A percentile compares a stretch with the other conserved stretches of the same genome.
phyloP scores from a whole-genome alignment of 2,888 invertebrate species.

The Geotrupes spiniger region DNA sequence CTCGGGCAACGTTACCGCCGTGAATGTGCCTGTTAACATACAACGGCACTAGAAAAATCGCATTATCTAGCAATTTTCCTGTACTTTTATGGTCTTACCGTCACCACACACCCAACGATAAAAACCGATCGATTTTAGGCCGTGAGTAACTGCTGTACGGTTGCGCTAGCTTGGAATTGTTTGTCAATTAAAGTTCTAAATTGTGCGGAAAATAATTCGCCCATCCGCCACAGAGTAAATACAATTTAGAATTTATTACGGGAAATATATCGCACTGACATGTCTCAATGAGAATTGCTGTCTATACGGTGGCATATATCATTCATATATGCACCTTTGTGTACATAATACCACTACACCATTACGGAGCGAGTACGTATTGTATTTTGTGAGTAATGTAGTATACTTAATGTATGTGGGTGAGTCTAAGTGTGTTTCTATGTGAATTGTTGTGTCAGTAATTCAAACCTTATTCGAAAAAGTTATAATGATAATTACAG shows the following conservation, averaged over 20 bases:
- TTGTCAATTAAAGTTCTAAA: not conserved
- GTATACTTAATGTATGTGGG: not conserved
- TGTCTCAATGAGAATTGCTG: conserved; percentile 17
- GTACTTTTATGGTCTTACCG: no score
- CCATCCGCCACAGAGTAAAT: not conserved
- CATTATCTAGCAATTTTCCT: not conserved
- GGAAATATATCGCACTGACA: conserved; percentile 15
- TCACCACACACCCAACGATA: not conserved
- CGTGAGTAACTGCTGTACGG: not conserved
- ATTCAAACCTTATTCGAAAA: no score
- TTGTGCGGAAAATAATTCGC: not conserved
- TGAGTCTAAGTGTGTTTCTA: no score
- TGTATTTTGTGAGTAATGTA: conserved; percentile 23
- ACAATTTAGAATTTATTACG: conserved; percentile 21
- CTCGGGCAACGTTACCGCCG: not conserved
- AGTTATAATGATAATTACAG: no score
- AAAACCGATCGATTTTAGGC: not conserved
- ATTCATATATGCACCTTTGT: conserved; percentile 22
- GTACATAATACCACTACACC: conserved; percentile 18
- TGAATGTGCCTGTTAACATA: no score
- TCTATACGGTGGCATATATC: conserved; percentile 19
- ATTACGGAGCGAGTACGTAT: conserved; percentile 20
- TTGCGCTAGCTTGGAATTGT: not conserved
- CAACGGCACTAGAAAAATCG: no score
- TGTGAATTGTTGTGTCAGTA: no score